These are phyloP conservation scores for Podarcis siculus DNA, from an alignment of 2,797 vertebrate genomes.

Conservation along the genomic window DNA sequence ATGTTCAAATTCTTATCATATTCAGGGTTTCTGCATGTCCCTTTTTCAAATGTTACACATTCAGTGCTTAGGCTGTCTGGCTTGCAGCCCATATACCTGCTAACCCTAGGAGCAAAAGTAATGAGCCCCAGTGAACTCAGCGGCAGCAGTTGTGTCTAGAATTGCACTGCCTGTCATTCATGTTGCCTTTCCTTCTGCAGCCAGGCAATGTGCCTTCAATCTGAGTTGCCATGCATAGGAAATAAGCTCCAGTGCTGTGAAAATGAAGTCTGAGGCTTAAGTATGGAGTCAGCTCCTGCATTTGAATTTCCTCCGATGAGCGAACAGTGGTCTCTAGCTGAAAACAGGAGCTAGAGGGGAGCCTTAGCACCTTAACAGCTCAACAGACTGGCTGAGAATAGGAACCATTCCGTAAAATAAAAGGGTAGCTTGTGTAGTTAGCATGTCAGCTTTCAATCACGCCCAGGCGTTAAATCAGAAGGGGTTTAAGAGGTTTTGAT, in stretches of 20 bases:
- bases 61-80: not conserved
- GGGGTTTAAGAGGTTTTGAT: not conserved
- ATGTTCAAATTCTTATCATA: not conserved
- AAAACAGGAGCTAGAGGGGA: not conserved
- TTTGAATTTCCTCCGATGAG: not conserved
- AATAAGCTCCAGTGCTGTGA: not conserved
- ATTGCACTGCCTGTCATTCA: not conserved
- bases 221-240: not conserved
- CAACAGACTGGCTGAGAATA: not conserved
- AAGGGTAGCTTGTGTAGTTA: not conserved
- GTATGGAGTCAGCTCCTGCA: not conserved
- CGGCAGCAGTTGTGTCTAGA: not conserved
- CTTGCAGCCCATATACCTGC: too few species aligned
- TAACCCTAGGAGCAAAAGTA: not conserved
- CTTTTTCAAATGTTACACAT: not conserved
- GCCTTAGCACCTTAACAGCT: too few species aligned
- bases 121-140: not conserved
- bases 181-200: not conserved
- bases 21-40: not conserved
- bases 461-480: not conserved
- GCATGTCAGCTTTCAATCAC: not conserved
- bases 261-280: not conserved
- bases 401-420: not conserved
- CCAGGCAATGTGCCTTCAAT: not conserved
- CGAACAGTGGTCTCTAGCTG: not conserved